Conservation (phyloP, 2,797 vertebrate genomes). For the Poeciliopsis gracilis region DNA sequence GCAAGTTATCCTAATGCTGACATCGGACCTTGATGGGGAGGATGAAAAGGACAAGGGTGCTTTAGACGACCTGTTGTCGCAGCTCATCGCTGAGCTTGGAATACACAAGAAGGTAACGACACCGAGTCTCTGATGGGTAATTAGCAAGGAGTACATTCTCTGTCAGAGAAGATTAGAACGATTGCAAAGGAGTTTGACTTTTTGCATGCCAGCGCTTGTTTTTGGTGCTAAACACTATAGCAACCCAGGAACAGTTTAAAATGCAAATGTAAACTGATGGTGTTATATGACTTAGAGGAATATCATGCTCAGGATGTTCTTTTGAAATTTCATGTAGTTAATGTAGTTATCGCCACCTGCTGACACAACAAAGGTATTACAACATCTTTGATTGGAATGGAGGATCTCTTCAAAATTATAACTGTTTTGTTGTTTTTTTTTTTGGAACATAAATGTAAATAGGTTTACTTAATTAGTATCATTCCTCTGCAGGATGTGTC, state of each 20-base stretch:
- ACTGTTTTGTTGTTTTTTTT: not conserved
- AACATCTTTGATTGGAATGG: not conserved
- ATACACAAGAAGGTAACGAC: conserved; percentile 94
- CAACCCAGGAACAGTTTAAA: not conserved
- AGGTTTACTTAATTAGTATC: conserved; percentile 9
- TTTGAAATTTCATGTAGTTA: conserved; percentile 4
- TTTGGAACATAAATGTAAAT: not conserved
- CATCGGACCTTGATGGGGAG: conserved; percentile 96
- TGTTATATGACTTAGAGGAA: not conserved
- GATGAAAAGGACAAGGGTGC: conserved; percentile 99
- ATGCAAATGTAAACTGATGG: not conserved
- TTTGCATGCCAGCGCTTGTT: not conserved
- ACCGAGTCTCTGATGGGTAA: not conserved
- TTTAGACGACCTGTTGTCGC: conserved; percentile 92
- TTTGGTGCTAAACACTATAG: not conserved
- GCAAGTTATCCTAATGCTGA: conserved; percentile 99
- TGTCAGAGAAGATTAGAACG: not conserved
- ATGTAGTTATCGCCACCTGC: not conserved
- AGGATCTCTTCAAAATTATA: not conserved
- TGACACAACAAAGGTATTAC: not conserved
- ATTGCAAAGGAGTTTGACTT: not conserved
- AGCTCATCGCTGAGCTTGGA: conserved; percentile 93
- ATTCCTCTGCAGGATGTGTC: conserved; percentile 88
- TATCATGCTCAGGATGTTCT: not conserved
- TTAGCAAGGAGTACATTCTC: not conserved